Conservation (phyloP, 2,888 invertebrate genomes). For the Lucinisca nassula region DNA sequence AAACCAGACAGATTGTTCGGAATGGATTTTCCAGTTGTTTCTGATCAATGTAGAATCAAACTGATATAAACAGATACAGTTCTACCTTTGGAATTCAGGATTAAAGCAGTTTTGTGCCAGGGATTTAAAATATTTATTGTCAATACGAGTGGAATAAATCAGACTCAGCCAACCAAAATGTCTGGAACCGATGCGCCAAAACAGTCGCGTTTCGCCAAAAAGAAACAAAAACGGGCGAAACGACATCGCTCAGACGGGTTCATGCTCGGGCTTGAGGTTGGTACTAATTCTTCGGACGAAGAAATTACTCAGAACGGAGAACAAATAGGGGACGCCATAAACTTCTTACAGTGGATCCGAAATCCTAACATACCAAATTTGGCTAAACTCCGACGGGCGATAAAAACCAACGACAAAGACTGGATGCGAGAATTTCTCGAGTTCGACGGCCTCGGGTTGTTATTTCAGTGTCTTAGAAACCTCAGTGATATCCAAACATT, state of each 20-base stretch:
- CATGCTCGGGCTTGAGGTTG: slow-evolving; percentile 78
- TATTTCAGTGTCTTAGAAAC: slow-evolving; percentile 83
- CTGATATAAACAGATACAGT: not conserved
- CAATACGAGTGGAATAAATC: not conserved
- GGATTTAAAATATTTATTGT: too few species aligned
- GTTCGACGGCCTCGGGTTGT: slow-evolving; percentile 82
- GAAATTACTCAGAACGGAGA: slow-evolving; percentile 60
- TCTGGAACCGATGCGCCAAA: not conserved
- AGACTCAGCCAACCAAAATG: not conserved
- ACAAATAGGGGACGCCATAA: slow-evolving; percentile 73
- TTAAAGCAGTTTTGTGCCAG: not conserved
- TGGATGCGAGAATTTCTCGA: slow-evolving; percentile 84
- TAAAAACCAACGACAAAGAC: slow-evolving; percentile 81
- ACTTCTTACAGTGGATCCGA: slow-evolving; percentile 81
- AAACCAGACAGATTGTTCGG: not conserved
- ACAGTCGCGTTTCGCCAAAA: slow-evolving; percentile 72
- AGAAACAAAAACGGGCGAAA: slow-evolving; percentile 80
- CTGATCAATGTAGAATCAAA: not conserved
- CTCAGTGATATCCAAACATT: slow-evolving; percentile 75
- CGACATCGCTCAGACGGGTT: slow-evolving; percentile 83
- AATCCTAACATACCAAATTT: slow-evolving; percentile 82
- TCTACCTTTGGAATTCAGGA: not conserved
- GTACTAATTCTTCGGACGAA: slow-evolving; percentile 72
- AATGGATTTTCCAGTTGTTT: not conserved
- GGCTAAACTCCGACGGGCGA: slow-evolving; percentile 79